A percentile compares a stretch with the other conserved stretches of the same genome.
Evolutionary conservation across 2,797 vertebrate species (phyloP).

Genomic region (Myotis findleyi): DNA sequence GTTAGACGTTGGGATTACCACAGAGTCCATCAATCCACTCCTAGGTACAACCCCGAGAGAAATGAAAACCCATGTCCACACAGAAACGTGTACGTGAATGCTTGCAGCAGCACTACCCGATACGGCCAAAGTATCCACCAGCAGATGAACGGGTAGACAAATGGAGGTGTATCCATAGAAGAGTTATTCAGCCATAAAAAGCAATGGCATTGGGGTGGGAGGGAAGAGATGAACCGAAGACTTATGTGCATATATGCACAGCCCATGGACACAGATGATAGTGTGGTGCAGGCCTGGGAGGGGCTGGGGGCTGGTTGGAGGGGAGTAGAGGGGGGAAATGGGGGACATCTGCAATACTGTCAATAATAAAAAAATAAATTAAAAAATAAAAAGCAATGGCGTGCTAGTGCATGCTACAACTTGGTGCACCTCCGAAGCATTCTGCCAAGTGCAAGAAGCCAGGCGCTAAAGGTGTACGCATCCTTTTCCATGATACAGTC

Average conservation of each 20-base stretch:
- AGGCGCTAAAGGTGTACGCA: accelerated
- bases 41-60: not conserved
- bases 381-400: not conserved
- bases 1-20: not conserved
- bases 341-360: no score
- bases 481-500: not conserved
- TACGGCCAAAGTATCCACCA: not conserved
- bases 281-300: no score
- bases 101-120: not conserved
- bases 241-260: no score
- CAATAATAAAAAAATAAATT: no score
- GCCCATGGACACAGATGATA: no score
- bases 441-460: not conserved
- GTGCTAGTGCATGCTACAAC: not conserved
- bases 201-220: not conserved
- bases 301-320: no score
- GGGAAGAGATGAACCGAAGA: no score
- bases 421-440: not conserved
- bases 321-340: no score
- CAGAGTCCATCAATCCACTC: not conserved
- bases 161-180: accelerated
- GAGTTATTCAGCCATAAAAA: not conserved
- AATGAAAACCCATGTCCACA: not conserved
- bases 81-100: not conserved
- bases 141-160: not conserved